Evolutionary conservation across 2,888 invertebrate species (phyloP).

Genomic region (Odontomyia ornata): DNA sequence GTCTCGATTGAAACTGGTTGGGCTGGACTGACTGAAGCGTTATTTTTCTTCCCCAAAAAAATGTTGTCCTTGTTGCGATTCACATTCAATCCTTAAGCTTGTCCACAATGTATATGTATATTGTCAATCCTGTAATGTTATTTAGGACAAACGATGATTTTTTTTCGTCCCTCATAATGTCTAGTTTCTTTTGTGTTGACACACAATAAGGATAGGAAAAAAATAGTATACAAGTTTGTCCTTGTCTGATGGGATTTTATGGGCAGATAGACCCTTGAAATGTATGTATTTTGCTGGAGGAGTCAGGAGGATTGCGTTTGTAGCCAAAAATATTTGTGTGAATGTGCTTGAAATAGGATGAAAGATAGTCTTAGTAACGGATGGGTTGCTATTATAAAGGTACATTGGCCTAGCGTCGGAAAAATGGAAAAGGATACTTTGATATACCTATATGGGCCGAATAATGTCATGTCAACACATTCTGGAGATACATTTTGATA

Average conservation of each 20-base stretch:
- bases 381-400: not conserved
- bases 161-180: conserved; percentile 1
- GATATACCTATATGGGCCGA: not conserved
- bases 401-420: not conserved
- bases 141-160: conserved; percentile 36
- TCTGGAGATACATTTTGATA: conserved; percentile 30
- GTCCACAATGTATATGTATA: conserved; percentile 4
- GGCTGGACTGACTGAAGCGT: no score
- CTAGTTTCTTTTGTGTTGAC: conserved; percentile 4
- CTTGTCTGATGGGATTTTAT: conserved; percentile 22
- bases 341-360: no score
- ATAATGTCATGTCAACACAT: conserved; percentile 26
- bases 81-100: no score
- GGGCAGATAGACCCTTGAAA: conserved; percentile 3
- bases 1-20: no score
- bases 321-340: no score
- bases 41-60: no score
- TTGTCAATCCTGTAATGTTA: conserved; percentile 28
- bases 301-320: no score
- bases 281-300: not conserved
- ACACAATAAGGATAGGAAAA: conserved; percentile 5
- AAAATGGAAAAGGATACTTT: not conserved
- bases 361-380: not conserved
- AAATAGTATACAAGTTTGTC: conserved; percentile 6
- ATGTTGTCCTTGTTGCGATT: no score